phyloP scores from a whole-genome alignment of 1,140 invertebrate genomes.

The Drosophila insularis region DNA sequence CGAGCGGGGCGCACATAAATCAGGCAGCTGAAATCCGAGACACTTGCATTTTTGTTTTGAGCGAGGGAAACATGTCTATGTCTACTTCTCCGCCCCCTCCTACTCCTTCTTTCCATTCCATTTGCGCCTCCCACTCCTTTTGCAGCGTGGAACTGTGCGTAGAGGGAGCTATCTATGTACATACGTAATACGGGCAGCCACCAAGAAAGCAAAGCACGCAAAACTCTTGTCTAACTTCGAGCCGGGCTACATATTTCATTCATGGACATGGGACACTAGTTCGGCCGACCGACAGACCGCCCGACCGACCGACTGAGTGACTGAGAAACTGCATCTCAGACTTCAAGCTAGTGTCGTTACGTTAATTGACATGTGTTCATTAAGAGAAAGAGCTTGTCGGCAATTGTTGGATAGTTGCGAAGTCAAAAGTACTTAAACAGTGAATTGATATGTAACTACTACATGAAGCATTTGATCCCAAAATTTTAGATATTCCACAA shows the following conservation, averaged over 20 bases:
- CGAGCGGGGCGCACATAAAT: slow-evolving; percentile 57
- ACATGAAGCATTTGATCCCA: not conserved
- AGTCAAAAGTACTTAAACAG: not conserved
- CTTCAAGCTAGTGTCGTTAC: slow-evolving; percentile 35
- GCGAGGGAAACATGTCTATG: slow-evolving; percentile 55
- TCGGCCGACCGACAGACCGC: not conserved
- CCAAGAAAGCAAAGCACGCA: slow-evolving; percentile 34
- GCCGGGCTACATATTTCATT: slow-evolving; percentile 18
- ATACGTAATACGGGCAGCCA: slow-evolving; percentile 63
- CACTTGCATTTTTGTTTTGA: slow-evolving; percentile 57
- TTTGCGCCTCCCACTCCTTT: not conserved
- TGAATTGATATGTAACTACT: slow-evolving; percentile 5
- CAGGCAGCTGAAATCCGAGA: slow-evolving; percentile 58
- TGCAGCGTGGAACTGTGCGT: slow-evolving; percentile 48
- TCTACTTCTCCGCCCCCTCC: slow-evolving; percentile 15
- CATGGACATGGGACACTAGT: slow-evolving; percentile 12
- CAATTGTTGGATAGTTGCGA: slow-evolving; percentile 7
- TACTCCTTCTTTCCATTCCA: not conserved
- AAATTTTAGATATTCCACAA: not conserved
- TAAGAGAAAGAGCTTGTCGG: slow-evolving; percentile 44
- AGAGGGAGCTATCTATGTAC: slow-evolving; percentile 18
- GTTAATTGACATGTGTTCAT: slow-evolving; percentile 79
- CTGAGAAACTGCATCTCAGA: slow-evolving; percentile 20
- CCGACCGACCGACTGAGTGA: not conserved
- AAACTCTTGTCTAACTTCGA: slow-evolving; percentile 1